These are phyloP conservation scores for Acleris holmiana DNA, from an alignment of 2,888 invertebrate species.

Conservation along the genomic window DNA sequence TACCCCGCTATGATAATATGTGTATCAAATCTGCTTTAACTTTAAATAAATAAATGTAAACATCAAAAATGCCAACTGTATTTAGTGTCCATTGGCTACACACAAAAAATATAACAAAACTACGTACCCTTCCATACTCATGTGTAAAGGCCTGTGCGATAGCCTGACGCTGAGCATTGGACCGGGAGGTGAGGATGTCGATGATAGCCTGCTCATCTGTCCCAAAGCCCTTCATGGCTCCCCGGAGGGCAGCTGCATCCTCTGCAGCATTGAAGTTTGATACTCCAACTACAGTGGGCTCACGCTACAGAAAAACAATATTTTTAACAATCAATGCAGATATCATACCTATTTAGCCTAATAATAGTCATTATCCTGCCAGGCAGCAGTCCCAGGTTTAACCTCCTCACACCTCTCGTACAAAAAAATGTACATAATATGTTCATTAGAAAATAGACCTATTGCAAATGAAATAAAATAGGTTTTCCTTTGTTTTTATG, in stretches of 20 bases:
- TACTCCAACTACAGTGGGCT: constrained; percentile 85
- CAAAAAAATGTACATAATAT: too few relatives aligned
- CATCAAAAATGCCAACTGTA: too few relatives aligned
- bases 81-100: not conserved
- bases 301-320: constrained; percentile 51
- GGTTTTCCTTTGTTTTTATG: too few relatives aligned
- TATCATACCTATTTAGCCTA: too few relatives aligned
- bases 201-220: constrained; percentile 91
- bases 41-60: too few relatives aligned
- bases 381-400: too few relatives aligned
- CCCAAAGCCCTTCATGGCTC: constrained; percentile 90
- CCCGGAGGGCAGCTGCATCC: constrained; percentile 87
- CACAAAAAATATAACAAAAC: not conserved
- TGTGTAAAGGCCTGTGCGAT: constrained; percentile 86
- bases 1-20: too few relatives aligned
- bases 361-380: too few relatives aligned
- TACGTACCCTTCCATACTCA: constrained; percentile 83
- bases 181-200: constrained; percentile 87
- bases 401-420: too few relatives aligned
- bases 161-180: constrained; percentile 89
- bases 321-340: not conserved
- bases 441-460: too few relatives aligned
- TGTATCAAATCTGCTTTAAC: too few relatives aligned
- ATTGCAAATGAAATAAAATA: too few relatives aligned
- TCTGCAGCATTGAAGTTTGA: constrained; percentile 86